Evolutionary conservation across 2,797 vertebrate species (phyloP).

Genomic region (Notoglanidium macrostoma): DNA sequence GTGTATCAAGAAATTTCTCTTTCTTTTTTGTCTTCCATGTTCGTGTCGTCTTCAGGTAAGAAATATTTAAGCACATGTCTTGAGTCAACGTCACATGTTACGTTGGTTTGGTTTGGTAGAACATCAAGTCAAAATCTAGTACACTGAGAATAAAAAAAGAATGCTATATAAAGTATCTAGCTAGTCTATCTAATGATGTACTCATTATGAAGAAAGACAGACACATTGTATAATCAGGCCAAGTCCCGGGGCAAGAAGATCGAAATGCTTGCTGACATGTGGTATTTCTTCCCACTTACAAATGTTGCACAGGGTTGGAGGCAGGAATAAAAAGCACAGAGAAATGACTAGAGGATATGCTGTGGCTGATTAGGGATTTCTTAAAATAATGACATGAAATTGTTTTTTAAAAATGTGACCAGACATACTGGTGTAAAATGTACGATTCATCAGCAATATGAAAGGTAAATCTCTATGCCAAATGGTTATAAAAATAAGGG

Average conservation of each 20-base stretch:
- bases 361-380: neutral
- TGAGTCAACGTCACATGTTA: neutral
- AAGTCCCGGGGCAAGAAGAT: constrained; percentile 46
- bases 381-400: neutral
- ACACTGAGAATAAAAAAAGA: neutral
- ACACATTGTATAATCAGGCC: constrained; percentile 46
- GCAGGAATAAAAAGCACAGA: constrained; percentile 28
- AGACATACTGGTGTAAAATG: neutral
- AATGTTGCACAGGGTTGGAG: constrained; percentile 16
- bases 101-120: neutral
- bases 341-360: neutral
- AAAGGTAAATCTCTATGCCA: neutral
- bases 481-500: neutral
- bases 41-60: neutral
- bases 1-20: too few species aligned
- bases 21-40: neutral
- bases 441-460: neutral
- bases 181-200: neutral
- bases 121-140: neutral
- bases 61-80: neutral
- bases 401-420: neutral
- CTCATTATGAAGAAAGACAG: constrained; percentile 25
- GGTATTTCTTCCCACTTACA: constrained; percentile 32
- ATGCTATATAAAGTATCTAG: neutral
- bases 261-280: constrained; percentile 48